phyloP scores from a whole-genome alignment of 2,888 invertebrate genomes.

The Lamellibrachia satsuma region DNA sequence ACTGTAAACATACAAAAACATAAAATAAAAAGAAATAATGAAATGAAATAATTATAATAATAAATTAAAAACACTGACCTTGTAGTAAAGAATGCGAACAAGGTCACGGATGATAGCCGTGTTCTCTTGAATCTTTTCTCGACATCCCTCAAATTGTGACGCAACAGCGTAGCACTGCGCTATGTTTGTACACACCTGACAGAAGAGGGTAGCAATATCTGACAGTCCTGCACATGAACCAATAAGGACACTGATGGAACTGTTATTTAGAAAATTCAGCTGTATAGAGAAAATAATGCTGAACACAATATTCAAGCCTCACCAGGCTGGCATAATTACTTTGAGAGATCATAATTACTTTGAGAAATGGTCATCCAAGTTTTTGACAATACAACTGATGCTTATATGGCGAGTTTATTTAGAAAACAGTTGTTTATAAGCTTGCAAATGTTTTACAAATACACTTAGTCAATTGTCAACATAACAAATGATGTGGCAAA shows the following conservation, averaged over 20 bases:
- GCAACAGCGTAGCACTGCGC: slow-evolving; percentile 95
- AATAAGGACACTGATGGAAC: neutral
- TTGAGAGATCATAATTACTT: neutral
- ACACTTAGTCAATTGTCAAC: neutral
- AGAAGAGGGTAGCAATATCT: neutral
- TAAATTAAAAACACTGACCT: slow-evolving; percentile 69
- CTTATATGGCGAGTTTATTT: neutral
- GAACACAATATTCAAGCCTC: neutral
- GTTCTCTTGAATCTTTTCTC: slow-evolving; percentile 83
- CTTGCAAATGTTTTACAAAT: too few species aligned
- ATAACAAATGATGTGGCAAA: neutral
- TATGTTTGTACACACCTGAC: slow-evolving; percentile 85
- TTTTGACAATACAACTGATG: neutral
- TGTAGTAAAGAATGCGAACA: slow-evolving; percentile 85
- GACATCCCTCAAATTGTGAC: slow-evolving; percentile 89
- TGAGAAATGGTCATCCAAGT: neutral
- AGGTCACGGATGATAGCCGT: slow-evolving; percentile 88
- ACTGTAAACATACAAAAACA: too few species aligned
- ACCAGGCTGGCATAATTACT: neutral
- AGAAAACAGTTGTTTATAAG: neutral
- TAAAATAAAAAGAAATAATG: too few species aligned
- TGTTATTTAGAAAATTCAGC: neutral
- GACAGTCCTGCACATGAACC: neutral
- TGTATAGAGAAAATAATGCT: neutral
- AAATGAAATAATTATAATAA: too few species aligned